Evolutionary conservation across 2,797 vertebrate genomes (phyloP).

Genomic region (Phaenicophaeus curvirostris): DNA sequence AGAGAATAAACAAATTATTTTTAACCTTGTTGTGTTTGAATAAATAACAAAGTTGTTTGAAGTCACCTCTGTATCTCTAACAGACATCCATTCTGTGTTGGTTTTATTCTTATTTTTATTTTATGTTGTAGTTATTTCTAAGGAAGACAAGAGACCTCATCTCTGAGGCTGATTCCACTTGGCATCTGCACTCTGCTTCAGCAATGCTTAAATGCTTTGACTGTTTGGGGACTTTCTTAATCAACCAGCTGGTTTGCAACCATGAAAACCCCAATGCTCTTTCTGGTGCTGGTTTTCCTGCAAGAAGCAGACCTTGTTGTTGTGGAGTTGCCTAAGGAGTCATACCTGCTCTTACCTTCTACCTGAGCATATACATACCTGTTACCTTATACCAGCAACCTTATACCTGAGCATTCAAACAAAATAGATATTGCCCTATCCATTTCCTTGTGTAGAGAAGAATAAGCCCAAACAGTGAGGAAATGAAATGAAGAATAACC

Average conservation of each 20-base stretch:
- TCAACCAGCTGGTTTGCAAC: background rate
- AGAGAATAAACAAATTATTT: background rate
- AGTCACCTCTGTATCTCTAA: background rate
- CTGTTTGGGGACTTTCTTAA: background rate
- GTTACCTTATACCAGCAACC: background rate
- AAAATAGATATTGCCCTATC: background rate
- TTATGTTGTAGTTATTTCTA: background rate
- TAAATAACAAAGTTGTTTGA: background rate
- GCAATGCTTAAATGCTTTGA: background rate
- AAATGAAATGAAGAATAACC: background rate
- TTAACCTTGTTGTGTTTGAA: background rate
- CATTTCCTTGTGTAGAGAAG: background rate
- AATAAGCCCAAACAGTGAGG: background rate
- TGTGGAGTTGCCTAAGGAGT: background rate
- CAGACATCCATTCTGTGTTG: background rate
- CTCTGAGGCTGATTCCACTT: background rate
- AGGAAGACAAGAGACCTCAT: background rate
- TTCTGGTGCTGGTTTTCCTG: background rate
- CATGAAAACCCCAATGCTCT: background rate
- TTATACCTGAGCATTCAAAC: background rate
- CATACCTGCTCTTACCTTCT: background rate
- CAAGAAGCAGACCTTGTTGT: background rate
- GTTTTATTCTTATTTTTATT: background rate
- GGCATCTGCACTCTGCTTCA: background rate
- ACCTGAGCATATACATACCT: background rate